These are phyloP conservation scores for Quadroppia sp. DNA, from an alignment of 2,888 invertebrate genomes.

Conservation along the genomic window DNA sequence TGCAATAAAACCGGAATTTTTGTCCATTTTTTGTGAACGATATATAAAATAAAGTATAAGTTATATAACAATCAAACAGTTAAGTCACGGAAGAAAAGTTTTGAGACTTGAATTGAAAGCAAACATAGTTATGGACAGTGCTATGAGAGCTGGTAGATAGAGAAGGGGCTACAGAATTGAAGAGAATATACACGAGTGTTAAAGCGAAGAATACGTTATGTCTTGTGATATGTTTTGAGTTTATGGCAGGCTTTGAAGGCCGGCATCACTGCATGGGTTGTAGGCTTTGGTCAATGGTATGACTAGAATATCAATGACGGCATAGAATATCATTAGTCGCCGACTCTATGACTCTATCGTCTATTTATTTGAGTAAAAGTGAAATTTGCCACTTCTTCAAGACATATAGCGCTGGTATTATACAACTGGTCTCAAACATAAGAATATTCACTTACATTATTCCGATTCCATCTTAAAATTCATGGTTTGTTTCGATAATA, in stretches of 20 bases:
- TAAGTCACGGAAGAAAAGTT: constrained; percentile 24
- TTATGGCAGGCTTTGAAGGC: constrained; percentile 3
- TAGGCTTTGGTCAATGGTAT: constrained; percentile 10
- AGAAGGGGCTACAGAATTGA: background rate
- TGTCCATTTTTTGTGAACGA: background rate
- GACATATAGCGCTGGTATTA: background rate
- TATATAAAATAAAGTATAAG: too few relatives aligned
- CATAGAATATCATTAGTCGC: constrained; percentile 1
- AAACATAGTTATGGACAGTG: background rate
- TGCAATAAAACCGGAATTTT: background rate
- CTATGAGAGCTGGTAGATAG: background rate
- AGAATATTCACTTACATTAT: constrained; percentile 18
- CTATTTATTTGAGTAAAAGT: constrained; percentile 4
- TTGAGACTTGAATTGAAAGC: constrained; percentile 3
- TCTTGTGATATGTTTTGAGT: background rate
- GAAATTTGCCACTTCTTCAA: background rate
- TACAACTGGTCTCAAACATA: background rate
- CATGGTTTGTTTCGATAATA: constrained; percentile 9
- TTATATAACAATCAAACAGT: constrained; percentile 24
- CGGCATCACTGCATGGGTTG: constrained; percentile 15
- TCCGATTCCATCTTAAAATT: background rate
- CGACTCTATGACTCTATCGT: constrained; percentile 18
- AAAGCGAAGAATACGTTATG: constrained; percentile 5
- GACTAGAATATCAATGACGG: constrained; percentile 24
- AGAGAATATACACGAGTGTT: background rate